Percentiles rank a stretch among this genome's conserved stretches.
phyloP scores from a whole-genome alignment of 2,797 vertebrate species.

The Anniella stebbinsi region DNA sequence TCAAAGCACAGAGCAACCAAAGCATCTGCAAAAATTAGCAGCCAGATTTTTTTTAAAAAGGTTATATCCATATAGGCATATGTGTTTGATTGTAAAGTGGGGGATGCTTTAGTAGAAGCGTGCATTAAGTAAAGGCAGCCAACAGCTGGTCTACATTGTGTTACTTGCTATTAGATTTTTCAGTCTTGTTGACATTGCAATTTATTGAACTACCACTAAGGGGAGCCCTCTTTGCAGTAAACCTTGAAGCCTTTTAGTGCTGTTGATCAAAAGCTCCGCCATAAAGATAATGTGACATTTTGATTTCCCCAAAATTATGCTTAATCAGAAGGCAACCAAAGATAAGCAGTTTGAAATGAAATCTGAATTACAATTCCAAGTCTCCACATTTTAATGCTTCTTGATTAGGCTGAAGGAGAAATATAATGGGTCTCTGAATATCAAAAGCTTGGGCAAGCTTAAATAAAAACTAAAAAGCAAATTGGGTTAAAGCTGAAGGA shows the following conservation, averaged over 20 bases:
- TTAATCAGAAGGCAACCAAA: conserved; percentile 77
- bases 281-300: conserved; percentile 75
- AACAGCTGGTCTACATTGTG: conserved; percentile 69
- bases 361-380: conserved; percentile 73
- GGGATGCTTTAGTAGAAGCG: conserved; percentile 14
- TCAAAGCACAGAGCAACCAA: conserved; percentile 47
- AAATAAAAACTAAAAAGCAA: conserved; percentile 48
- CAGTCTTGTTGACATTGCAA: conserved; percentile 44
- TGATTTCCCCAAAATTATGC: conserved; percentile 76
- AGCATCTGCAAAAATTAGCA: conserved; percentile 67
- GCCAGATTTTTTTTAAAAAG: conserved; percentile 67
- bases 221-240: conserved; percentile 81
- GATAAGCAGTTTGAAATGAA: conserved; percentile 79
- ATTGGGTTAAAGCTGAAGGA: conserved; percentile 17
- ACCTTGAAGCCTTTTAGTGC: conserved; percentile 66
- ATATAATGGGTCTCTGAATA: conserved; percentile 53
- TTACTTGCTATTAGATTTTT: neutral
- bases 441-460: conserved; percentile 39
- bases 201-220: conserved; percentile 77
- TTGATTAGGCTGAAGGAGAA: conserved; percentile 66
- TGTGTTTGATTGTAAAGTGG: conserved; percentile 33
- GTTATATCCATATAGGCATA: conserved; percentile 71
- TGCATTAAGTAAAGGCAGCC: conserved; percentile 39
- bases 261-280: conserved; percentile 54
- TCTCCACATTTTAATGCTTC: conserved; percentile 40